Conservation (phyloP, 2,888 invertebrate genomes). For the Scaptomyza flava region DNA sequence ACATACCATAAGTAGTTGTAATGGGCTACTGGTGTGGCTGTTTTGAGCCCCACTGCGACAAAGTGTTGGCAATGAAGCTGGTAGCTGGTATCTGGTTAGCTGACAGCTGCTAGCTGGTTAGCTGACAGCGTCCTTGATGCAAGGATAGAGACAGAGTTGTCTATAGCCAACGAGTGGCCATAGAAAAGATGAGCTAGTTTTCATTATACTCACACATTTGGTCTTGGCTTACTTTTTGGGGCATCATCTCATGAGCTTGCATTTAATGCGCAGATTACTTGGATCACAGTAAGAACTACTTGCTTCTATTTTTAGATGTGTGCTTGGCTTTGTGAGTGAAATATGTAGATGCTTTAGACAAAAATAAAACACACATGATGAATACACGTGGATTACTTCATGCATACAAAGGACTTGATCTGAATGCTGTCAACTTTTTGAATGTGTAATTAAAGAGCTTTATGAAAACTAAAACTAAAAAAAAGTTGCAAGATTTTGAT, state of each 20-base stretch:
- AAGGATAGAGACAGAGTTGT: constrained; percentile 54
- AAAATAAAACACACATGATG: background rate
- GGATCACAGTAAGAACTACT: constrained; percentile 38
- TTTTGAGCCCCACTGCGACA: constrained; percentile 52
- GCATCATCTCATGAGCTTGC: constrained; percentile 42
- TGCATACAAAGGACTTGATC: background rate
- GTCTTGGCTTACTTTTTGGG: constrained; percentile 54
- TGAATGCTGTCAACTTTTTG: background rate
- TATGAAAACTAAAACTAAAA: too few relatives aligned
- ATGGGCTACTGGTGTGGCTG: constrained; percentile 57
- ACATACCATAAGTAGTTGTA: constrained; percentile 80
- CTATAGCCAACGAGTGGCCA: constrained; percentile 58
- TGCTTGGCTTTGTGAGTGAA: constrained; percentile 37
- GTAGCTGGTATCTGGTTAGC: constrained; percentile 21
- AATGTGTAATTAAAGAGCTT: background rate
- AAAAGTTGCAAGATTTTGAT: too few relatives aligned
- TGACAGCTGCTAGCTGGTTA: constrained; percentile 25
- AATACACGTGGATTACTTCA: background rate
- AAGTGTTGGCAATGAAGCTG: constrained; percentile 70
- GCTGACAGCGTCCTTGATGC: constrained; percentile 52
- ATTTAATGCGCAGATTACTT: constrained; percentile 54
- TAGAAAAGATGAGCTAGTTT: constrained; percentile 67
- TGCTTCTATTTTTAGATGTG: constrained; percentile 23
- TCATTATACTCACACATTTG: constrained; percentile 57
- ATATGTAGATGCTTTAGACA: constrained; percentile 23